These are phyloP conservation scores for Chalcosyrphus nemorum DNA, from an alignment of 2,888 invertebrate genomes.

Conservation along the genomic window DNA sequence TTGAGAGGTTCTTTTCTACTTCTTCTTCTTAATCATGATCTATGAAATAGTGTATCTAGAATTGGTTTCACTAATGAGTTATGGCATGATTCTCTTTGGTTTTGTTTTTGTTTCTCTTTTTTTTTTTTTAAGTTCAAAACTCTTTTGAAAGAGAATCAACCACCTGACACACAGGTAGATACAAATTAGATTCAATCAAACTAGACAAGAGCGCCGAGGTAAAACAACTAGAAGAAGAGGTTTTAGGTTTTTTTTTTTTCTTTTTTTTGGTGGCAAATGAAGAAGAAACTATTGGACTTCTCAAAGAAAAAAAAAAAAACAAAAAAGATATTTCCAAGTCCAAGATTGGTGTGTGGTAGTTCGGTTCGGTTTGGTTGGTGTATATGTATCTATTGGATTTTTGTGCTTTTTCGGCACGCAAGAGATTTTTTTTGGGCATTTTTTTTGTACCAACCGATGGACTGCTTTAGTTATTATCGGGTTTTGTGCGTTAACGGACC, in stretches of 20 bases:
- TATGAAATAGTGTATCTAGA: background rate
- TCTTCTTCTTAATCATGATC: background rate
- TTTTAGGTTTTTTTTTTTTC: constrained; percentile 10
- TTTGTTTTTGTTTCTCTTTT: background rate
- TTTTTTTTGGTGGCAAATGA: constrained; percentile 40
- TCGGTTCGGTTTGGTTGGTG: too few relatives aligned
- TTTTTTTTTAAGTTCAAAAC: constrained; percentile 21
- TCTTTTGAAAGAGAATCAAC: constrained; percentile 54
- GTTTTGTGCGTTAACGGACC: constrained; percentile 69
- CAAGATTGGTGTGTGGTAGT: constrained; percentile 56
- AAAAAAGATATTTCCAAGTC: constrained; percentile 25
- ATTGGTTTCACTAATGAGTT: constrained; percentile 8
- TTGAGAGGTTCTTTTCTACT: background rate
- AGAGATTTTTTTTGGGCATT: constrained; percentile 62
- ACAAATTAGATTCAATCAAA: constrained; percentile 63
- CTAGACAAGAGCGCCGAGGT: constrained; percentile 46
- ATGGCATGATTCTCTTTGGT: constrained; percentile 28
- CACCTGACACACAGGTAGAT: constrained; percentile 26
- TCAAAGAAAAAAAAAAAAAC: background rate
- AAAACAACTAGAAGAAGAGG: constrained; percentile 37
- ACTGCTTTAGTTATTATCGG: constrained; percentile 71
- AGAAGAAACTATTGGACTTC: constrained; percentile 61
- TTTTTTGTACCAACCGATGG: constrained; percentile 37
- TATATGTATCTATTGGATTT: constrained; percentile 43
- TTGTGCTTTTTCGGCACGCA: constrained; percentile 56